These are phyloP conservation scores for Zaprionus bogoriensis DNA, from an alignment of 2,888 invertebrate species.

Conservation along the genomic window DNA sequence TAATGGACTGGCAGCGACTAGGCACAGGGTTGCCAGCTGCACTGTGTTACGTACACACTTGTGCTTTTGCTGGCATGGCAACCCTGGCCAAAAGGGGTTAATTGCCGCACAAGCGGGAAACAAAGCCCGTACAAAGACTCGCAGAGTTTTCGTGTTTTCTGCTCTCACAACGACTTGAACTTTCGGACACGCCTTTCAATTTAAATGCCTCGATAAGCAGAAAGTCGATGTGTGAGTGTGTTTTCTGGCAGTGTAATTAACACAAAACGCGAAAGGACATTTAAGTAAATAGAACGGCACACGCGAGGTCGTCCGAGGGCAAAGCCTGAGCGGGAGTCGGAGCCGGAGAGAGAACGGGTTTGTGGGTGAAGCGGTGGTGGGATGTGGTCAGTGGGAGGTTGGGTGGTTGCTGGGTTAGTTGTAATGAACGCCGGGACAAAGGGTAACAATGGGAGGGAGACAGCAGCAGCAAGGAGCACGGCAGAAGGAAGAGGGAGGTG, in stretches of 20 bases:
- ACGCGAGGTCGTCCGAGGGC: conserved; percentile 56
- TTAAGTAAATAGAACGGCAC: conserved; percentile 60
- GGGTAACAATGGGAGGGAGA: not conserved
- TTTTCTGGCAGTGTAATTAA: conserved; percentile 56
- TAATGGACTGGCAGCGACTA: conserved; percentile 41
- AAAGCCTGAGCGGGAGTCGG: conserved; percentile 6
- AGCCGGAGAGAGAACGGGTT: not conserved
- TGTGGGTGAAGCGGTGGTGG: conserved; percentile 37
- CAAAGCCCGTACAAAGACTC: conserved; percentile 43
- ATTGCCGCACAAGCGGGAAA: conserved; percentile 50
- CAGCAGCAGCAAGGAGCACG: not conserved
- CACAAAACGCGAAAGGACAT: conserved; percentile 68
- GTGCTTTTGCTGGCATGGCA: conserved; percentile 10
- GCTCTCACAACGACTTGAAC: conserved; percentile 24
- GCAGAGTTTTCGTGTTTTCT: conserved; percentile 25
- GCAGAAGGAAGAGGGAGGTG: not conserved
- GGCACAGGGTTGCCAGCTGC: conserved; percentile 31
- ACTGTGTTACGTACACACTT: not conserved
- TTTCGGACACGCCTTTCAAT: conserved; percentile 73
- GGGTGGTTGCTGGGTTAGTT: conserved; percentile 4
- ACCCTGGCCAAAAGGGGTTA: conserved; percentile 62
- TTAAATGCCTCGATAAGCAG: conserved; percentile 59
- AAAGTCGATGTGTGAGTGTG: conserved; percentile 16
- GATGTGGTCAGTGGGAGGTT: conserved; percentile 16
- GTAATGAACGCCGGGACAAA: not conserved